Percentiles rank a stretch among this genome's conserved stretches.
These are phyloP conservation scores for Chloebia gouldiae DNA, from an alignment of 2,113 vertebrate genomes.

Conservation along the genomic window DNA sequence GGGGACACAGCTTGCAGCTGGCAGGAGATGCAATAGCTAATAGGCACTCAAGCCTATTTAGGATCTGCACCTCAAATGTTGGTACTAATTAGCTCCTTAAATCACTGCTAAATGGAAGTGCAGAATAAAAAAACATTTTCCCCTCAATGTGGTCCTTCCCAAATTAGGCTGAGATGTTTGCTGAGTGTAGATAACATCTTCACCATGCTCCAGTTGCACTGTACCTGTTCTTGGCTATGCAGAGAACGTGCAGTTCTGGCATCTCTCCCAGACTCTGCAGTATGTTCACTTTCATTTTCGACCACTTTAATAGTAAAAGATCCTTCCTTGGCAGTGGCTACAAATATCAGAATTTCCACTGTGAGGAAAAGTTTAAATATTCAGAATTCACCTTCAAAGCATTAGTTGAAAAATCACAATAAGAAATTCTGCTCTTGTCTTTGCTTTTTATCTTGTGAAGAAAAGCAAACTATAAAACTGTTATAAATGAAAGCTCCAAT, in stretches of 20 bases:
- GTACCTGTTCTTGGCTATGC: neutral
- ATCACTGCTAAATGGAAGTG: neutral
- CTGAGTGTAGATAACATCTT: neutral
- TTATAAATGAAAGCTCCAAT: too few species aligned
- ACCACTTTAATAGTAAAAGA: constrained; percentile 43
- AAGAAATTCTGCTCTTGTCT: constrained; percentile 23
- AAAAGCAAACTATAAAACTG: constrained; percentile 9
- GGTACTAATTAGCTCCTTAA: neutral
- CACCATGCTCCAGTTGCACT: neutral
- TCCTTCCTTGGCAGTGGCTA: constrained; percentile 33
- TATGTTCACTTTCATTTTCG: constrained; percentile 42
- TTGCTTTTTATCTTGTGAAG: constrained; percentile 56
- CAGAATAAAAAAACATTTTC: neutral
- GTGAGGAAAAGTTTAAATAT: constrained; percentile 56
- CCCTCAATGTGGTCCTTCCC: neutral
- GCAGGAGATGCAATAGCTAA: neutral
- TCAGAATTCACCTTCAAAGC: constrained; percentile 62
- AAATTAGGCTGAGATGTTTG: neutral
- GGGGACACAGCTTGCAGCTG: neutral
- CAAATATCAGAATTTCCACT: constrained; percentile 65
- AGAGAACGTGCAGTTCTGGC: neutral
- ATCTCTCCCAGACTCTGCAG: constrained; percentile 6
- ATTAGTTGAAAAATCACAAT: constrained; percentile 60
- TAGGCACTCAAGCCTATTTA: neutral
- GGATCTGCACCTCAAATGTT: neutral